Conservation (phyloP, 2,797 vertebrate genomes). For the Lacerta viridis region DNA sequence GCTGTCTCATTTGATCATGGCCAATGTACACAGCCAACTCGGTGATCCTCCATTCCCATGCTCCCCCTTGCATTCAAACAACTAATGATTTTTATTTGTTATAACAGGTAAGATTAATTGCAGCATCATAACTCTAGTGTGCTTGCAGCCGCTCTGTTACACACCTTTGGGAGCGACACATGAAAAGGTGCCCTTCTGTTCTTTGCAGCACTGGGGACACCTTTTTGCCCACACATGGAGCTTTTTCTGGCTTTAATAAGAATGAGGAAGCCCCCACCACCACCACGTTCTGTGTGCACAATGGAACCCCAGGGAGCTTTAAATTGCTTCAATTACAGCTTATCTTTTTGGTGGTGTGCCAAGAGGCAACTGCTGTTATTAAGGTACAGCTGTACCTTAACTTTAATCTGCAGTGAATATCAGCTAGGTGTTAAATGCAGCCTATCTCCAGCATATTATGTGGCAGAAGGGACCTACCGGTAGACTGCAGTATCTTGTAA, state of each 20-base stretch:
- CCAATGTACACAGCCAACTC: background rate
- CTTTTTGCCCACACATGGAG: background rate
- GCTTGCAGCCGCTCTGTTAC: background rate
- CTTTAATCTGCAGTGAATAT: slow-evolving; percentile 1
- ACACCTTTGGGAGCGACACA: background rate
- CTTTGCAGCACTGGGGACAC: background rate
- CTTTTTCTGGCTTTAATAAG: background rate
- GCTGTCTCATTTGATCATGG: background rate
- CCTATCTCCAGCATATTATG: background rate
- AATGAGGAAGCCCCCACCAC: background rate
- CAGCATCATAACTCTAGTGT: background rate
- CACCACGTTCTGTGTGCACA: background rate
- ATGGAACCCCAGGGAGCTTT: background rate
- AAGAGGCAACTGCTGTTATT: slow-evolving; percentile 7
- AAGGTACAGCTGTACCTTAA: slow-evolving; percentile 8
- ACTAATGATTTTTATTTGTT: background rate
- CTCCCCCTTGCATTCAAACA: background rate
- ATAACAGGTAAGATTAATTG: background rate
- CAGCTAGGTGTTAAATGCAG: slow-evolving; percentile 6
- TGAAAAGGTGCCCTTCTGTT: slow-evolving; percentile 6
- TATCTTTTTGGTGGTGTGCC: slow-evolving; percentile 3
- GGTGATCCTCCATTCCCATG: background rate
- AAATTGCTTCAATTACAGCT: background rate
- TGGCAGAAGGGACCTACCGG: background rate
- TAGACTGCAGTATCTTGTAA: background rate